Percentiles rank a stretch among this genome's conserved stretches.
Conservation (phyloP, 30 jellyfish, hydroid and myxozoan genomes). For the Aurelia sp. region DNA sequence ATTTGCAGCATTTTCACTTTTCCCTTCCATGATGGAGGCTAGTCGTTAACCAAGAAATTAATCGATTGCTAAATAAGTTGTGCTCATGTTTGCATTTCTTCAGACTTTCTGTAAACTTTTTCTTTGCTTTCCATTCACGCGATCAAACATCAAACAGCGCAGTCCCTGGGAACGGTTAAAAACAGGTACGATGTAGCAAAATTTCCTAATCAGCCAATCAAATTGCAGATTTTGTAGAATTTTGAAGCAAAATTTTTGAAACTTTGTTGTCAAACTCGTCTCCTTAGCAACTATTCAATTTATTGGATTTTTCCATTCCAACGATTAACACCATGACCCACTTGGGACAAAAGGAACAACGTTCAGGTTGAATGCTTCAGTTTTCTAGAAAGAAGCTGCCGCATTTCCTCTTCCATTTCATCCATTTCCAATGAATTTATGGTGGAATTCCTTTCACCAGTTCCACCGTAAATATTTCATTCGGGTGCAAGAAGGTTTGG, state of each 20-base stretch:
- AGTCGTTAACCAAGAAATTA: neutral
- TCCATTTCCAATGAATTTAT: too few species aligned
- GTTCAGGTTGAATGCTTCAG: too few species aligned
- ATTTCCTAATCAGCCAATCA: conserved; percentile 1
- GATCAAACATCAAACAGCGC: conserved; percentile 43
- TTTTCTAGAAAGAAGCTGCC: too few species aligned
- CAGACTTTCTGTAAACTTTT: conserved; percentile 1
- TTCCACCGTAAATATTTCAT: too few species aligned
- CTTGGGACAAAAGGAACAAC: too few species aligned
- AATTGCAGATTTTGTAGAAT: neutral
- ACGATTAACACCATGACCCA: too few species aligned
- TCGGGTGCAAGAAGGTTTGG: too few species aligned
- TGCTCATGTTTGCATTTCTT: conserved; percentile 32
- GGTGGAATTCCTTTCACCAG: too few species aligned
- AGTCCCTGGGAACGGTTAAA: conserved; percentile 32
- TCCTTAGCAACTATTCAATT: conserved; percentile 19
- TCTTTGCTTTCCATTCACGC: neutral
- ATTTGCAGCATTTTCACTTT: conserved; percentile 48
- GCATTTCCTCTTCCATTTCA: too few species aligned
- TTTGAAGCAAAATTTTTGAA: neutral
- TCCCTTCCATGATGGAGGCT: conserved; percentile 53
- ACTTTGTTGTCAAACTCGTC: neutral
- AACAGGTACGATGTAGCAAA: conserved; percentile 17
- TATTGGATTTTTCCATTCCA: too few species aligned
- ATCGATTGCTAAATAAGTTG: neutral